These are phyloP conservation scores for Distichodus sexfasciatus DNA, from an alignment of 2,797 vertebrate genomes.

Conservation along the genomic window DNA sequence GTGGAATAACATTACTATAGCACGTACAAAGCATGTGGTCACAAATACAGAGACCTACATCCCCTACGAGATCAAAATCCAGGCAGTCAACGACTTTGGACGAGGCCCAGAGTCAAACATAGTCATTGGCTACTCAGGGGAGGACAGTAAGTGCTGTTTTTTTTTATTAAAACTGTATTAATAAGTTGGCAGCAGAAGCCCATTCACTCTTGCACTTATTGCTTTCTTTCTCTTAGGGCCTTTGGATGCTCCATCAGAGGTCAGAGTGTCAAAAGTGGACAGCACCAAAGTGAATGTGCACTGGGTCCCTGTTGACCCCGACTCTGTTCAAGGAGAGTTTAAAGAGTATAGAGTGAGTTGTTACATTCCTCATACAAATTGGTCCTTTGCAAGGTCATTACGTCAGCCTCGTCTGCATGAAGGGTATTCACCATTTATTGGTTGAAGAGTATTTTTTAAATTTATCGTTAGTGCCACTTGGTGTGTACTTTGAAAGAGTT, in stretches of 20 bases:
- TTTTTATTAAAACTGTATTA: not conserved
- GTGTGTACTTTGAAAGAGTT: not conserved
- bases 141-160: constrained; percentile 86
- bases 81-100: constrained; percentile 90
- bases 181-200: not conserved
- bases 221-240: constrained; percentile 74
- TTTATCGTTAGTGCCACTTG: not conserved
- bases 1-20: constrained; percentile 84
- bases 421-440: not conserved
- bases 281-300: constrained; percentile 82
- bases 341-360: constrained; percentile 92
- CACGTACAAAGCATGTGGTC: constrained; percentile 72
- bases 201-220: not conserved
- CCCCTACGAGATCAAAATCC: constrained; percentile 91
- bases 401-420: too few relatives aligned
- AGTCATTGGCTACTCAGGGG: constrained; percentile 87
- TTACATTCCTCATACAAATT: not conserved
- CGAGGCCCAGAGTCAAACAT: constrained; percentile 81
- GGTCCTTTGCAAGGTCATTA: too few relatives aligned
- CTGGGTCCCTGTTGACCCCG: constrained; percentile 86
- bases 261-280: constrained; percentile 82
- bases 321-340: constrained; percentile 87
- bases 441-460: not conserved
- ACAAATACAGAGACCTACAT: constrained; percentile 84
- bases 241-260: constrained; percentile 79